Evolutionary conservation across 1,140 invertebrate species (phyloP).

Genomic region (roundworm (Caenorhabditis elegans)): DNA sequence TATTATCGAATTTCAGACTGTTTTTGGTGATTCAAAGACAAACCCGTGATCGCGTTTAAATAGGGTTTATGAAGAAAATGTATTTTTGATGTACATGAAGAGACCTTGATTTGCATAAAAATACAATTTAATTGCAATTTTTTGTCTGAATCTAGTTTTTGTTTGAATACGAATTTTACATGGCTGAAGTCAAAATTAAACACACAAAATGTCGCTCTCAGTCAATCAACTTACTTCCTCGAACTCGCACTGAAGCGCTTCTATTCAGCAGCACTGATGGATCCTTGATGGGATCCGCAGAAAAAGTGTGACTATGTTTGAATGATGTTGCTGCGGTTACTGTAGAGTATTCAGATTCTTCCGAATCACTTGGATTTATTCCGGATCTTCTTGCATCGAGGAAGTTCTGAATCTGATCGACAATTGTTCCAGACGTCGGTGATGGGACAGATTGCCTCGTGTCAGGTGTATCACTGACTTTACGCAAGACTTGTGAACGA

Average conservation of each 20-base stretch:
- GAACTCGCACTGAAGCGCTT: neutral
- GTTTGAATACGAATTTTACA: no score
- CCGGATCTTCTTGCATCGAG: neutral
- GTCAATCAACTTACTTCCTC: neutral
- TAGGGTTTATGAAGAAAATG: no score
- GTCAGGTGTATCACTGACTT: neutral
- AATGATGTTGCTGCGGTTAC: neutral
- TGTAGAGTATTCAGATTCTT: neutral
- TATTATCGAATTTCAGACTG: no score
- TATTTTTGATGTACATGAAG: no score
- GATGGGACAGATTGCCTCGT: neutral
- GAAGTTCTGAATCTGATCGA: slow-evolving; percentile 4
- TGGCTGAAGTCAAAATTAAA: no score
- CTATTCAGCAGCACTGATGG: neutral
- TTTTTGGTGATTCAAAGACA: no score
- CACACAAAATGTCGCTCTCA: no score
- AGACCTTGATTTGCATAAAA: no score
- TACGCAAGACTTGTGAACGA: neutral
- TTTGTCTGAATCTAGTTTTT: no score
- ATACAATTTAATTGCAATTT: no score
- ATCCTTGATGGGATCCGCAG: neutral
- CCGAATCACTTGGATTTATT: neutral
- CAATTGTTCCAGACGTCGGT: neutral
- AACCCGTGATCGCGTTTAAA: no score
- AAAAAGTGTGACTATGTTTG: neutral